Conservation (phyloP, 1,140 invertebrate genomes). For the Heliconius hermathena region DNA sequence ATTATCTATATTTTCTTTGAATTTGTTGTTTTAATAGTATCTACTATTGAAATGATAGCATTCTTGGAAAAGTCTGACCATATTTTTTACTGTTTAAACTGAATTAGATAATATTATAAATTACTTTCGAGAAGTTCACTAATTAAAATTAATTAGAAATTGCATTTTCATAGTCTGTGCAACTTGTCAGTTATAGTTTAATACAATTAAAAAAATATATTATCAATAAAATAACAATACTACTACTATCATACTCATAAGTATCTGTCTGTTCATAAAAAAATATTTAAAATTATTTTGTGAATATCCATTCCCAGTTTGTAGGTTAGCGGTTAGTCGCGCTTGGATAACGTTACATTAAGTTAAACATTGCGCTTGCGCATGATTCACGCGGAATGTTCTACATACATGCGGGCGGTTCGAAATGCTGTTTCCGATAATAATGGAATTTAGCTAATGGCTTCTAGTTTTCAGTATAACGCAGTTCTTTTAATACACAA, state of each 20-base stretch:
- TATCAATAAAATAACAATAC: too few relatives aligned
- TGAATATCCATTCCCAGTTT: neutral
- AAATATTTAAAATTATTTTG: neutral
- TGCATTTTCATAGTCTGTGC: too few relatives aligned
- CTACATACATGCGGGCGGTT: neutral
- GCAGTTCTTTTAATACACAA: neutral
- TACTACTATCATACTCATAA: too few relatives aligned
- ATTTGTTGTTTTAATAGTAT: neutral
- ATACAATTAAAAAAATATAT: too few relatives aligned
- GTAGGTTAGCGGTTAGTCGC: slow-evolving; percentile 19
- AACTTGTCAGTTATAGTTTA: too few relatives aligned
- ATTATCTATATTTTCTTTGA: neutral
- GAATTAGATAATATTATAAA: too few relatives aligned
- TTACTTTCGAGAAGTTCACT: too few relatives aligned
- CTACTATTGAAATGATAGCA: neutral
- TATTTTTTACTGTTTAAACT: neutral
- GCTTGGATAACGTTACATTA: slow-evolving; percentile 27
- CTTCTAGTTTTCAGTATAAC: neutral
- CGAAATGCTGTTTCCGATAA: neutral
- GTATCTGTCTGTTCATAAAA: neutral
- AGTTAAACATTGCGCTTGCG: slow-evolving; percentile 17
- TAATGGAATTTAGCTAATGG: neutral
- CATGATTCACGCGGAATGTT: slow-evolving; percentile 22
- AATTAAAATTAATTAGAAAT: too few relatives aligned
- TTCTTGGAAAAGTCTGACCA: neutral